These are phyloP conservation scores for Drosophila kanapiae DNA, from an alignment of 1,140 invertebrate genomes.

Conservation along the genomic window DNA sequence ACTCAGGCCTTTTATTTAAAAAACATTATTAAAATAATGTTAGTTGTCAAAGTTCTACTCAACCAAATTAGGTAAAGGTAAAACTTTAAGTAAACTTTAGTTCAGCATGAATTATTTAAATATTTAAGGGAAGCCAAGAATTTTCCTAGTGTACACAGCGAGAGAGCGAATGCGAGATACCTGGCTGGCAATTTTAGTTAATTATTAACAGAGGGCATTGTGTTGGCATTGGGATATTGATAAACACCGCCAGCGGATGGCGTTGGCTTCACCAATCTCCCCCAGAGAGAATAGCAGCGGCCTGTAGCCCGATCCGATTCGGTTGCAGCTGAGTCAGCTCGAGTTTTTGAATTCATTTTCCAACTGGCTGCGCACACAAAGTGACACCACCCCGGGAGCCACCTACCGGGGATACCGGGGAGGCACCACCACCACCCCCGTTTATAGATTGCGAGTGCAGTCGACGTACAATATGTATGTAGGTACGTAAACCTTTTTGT, in stretches of 20 bases:
- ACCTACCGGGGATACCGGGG: background rate
- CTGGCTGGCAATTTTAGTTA: slow-evolving; percentile 42
- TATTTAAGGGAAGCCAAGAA: background rate
- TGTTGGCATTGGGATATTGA: slow-evolving; percentile 32
- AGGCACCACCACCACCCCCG: background rate
- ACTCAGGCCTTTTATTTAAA: background rate
- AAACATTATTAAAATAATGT: background rate
- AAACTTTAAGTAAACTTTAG: background rate
- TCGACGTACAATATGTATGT: background rate
- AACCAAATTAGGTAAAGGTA: background rate
- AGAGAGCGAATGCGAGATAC: background rate
- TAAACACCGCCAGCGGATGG: slow-evolving; percentile 20
- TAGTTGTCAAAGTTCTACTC: no score
- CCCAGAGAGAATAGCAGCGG: slow-evolving; percentile 1
- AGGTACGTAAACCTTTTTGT: slow-evolving; percentile 35
- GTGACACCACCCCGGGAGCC: slow-evolving; percentile 39
- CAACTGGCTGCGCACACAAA: slow-evolving; percentile 71
- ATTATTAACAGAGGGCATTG: slow-evolving; percentile 54
- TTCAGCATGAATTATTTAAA: background rate
- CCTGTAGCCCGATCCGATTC: slow-evolving; percentile 19
- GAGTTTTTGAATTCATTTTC: slow-evolving; percentile 76
- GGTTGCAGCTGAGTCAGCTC: slow-evolving; percentile 40
- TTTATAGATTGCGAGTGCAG: slow-evolving; percentile 20
- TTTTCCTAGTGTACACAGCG: slow-evolving; percentile 16
- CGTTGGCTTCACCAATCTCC: background rate